phyloP scores from a whole-genome alignment of 30 jellyfish, hydroid and myxozoan species.

The Haliclystus octoradiatus region DNA sequence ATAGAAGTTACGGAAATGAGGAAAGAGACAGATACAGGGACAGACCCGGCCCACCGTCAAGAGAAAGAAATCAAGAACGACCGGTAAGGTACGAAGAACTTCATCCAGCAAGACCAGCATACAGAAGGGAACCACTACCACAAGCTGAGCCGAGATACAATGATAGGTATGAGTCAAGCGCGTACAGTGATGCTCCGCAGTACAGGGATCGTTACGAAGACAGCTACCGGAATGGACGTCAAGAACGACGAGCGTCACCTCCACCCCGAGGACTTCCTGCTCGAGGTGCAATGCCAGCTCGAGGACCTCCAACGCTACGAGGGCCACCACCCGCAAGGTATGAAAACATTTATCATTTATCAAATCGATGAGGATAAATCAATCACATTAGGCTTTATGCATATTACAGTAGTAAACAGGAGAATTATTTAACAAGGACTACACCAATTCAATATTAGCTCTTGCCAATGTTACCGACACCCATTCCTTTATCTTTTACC shows the following conservation, averaged over 20 bases:
- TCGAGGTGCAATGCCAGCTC: no score
- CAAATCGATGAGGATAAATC: no score
- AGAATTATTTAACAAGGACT: no score
- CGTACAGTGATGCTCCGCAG: slow-evolving; percentile 1
- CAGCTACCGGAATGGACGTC: not conserved
- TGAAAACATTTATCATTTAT: no score
- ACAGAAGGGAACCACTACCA: slow-evolving; percentile 1
- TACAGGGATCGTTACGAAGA: slow-evolving; percentile 12
- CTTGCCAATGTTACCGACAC: no score
- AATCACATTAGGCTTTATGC: no score
- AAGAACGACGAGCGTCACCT: not conserved
- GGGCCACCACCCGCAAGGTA: not conserved
- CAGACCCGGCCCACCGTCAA: not conserved
- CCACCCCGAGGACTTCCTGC: not conserved
- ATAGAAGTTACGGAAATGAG: slow-evolving; percentile 7
- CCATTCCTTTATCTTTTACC: no score
- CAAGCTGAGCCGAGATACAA: slow-evolving; percentile 6
- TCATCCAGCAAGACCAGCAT: slow-evolving; percentile 6
- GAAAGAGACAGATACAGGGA: slow-evolving; percentile 22
- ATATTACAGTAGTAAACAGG: no score
- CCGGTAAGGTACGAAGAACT: not conserved
- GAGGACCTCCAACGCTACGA: no score
- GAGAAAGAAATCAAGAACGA: not conserved
- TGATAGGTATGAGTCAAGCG: slow-evolving; percentile 16
- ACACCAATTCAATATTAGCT: no score